Base-by-base conservation (phyloP, 2,888 invertebrate species). In the Octonoba sinensis region DNA sequence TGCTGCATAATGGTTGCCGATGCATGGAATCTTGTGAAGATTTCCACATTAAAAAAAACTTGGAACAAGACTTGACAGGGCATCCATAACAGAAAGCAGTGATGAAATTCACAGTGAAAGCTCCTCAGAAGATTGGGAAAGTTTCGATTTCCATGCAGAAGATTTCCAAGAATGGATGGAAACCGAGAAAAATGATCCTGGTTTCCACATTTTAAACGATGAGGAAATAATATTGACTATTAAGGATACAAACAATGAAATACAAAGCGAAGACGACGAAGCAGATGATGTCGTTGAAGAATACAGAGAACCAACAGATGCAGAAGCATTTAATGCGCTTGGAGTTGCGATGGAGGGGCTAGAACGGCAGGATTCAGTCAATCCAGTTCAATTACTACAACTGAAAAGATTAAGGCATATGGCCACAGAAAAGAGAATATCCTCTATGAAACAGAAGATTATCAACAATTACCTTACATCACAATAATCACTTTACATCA, bases 31-130 rank as follows among this genome's bases (percentile, higher is more conserved):
- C n/a, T n/a, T 54, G 54, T 54, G 18, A 54, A 11, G 18, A 4
- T 54, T 54, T 54, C 54, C 54, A 54, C 6, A 54, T 54, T 54
- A 16, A 54, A 54, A 54, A 54, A 18, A 6, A n/a, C 6, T 11
- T 54, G 16, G 54, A 54, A 47, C 22, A 46, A 11, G 56, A 54
- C 11, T 69, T 51, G 24, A 56, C 18, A 54, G 18, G 54, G 18
- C 16, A 54, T 54, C 16, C 16, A 54, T 54, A 18, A 4, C 16
- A 54, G 54, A 54, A 54, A 54, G 54, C 54, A 54, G 18, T n/a
- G 54, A 6, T n/a, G 54, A 54, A 54, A 54, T 54, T 16, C 54
- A 54, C 54, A 54, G 54, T 54, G 54, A 54, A 54, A 54, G 54
- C 54, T 54, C 6, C 18, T n/a, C 11, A 54, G 54, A 54, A 54